Evolutionary conservation across 2,113 vertebrate genomes (phyloP).

Genomic region (Larimichthys polyactis): DNA sequence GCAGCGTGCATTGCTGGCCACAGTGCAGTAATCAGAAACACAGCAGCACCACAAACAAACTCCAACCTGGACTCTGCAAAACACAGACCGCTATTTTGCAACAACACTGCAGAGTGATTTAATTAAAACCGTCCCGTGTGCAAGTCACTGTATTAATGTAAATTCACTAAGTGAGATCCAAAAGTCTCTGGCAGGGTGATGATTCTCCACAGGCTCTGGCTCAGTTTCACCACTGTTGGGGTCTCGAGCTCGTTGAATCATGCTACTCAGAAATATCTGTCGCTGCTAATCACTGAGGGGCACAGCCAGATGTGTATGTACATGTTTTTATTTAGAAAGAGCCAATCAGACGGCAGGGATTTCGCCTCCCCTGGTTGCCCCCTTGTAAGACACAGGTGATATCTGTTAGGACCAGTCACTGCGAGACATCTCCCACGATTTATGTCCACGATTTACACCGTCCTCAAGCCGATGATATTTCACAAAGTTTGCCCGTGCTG

Average conservation of each 20-base stretch:
- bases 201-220: neutral
- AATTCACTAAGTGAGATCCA: constrained; percentile 23
- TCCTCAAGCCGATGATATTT: constrained; percentile 9
- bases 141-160: constrained; percentile 43
- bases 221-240: constrained; percentile 6
- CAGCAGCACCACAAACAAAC: constrained; percentile 12
- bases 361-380: neutral
- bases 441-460: neutral
- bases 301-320: constrained; percentile 4
- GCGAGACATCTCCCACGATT: neutral
- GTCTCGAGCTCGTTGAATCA: neutral
- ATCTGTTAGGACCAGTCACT: constrained; percentile 14
- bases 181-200: neutral
- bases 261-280: constrained; percentile 38
- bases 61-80: neutral
- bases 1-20: neutral
- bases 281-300: constrained; percentile 9
- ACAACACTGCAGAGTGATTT: constrained; percentile 26
- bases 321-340: constrained; percentile 29
- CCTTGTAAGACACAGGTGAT: constrained; percentile 37
- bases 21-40: constrained; percentile 13
- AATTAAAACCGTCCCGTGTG: constrained; percentile 33
- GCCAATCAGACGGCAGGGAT: constrained; percentile 33
- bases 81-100: constrained; percentile 4
- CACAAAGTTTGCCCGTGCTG: constrained; percentile 5